Percentiles rank a stretch among this genome's conserved stretches.
Evolutionary conservation across 2,888 invertebrate species (phyloP).

Genomic region (Drosophila heteroneura): DNA sequence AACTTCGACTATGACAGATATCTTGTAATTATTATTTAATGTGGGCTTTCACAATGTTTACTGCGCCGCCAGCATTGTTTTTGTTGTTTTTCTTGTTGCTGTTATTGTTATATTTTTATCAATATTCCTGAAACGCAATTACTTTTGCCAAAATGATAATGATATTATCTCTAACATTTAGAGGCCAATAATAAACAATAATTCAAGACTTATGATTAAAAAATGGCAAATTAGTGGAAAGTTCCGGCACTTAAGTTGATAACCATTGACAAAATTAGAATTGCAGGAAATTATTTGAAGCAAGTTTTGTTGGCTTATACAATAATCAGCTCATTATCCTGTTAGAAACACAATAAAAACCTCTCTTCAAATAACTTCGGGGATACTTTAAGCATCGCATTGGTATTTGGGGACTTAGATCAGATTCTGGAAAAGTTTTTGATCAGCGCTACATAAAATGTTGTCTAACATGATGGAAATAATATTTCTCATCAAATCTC

Average conservation of each 20-base stretch:
- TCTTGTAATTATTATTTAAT: constrained; percentile 63
- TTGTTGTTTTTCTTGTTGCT: constrained; percentile 20
- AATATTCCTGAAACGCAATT: constrained; percentile 33
- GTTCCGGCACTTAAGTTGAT: not conserved
- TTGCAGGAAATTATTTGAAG: not conserved
- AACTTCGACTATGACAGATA: constrained; percentile 35
- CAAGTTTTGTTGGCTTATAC: not conserved
- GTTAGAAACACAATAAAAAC: not conserved
- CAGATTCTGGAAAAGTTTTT: not conserved
- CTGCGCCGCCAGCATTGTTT: constrained; percentile 25
- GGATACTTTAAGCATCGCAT: not conserved
- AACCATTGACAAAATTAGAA: not conserved
- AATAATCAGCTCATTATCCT: not conserved
- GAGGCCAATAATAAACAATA: not conserved
- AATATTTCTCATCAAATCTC: not conserved
- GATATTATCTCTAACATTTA: not conserved
- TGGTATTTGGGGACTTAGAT: not conserved
- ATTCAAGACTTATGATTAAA: not conserved
- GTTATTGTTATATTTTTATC: constrained; percentile 9
- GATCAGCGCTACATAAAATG: not conserved
- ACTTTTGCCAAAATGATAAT: not conserved
- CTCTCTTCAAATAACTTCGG: not conserved
- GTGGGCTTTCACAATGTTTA: constrained; percentile 59
- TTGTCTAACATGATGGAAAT: not conserved
- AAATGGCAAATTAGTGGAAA: not conserved